These are phyloP conservation scores for Notamacropus eugenii DNA, from an alignment of 2,797 vertebrate genomes.

Conservation along the genomic window DNA sequence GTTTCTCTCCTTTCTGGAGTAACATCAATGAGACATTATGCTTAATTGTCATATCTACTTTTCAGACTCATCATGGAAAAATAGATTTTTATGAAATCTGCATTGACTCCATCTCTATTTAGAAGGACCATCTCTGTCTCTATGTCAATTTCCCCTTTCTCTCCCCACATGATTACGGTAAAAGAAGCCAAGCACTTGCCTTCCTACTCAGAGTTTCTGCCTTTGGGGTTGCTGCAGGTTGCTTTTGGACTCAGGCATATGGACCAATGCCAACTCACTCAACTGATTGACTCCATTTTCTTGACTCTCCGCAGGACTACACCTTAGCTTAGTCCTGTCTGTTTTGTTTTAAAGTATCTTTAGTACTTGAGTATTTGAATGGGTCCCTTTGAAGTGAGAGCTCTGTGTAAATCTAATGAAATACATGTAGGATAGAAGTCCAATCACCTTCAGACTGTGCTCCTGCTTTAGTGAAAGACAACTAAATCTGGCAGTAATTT, in stretches of 20 bases:
- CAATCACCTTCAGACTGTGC: neutral
- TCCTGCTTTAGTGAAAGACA: neutral
- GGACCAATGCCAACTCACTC: neutral
- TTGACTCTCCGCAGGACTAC: neutral
- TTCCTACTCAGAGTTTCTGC: accelerated
- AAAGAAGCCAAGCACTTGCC: neutral
- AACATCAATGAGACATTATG: neutral
- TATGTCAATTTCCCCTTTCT: neutral
- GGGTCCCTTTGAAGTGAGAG: slow-evolving; percentile 53
- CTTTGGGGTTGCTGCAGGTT: accelerated
- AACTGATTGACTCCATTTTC: neutral
- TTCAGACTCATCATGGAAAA: neutral
- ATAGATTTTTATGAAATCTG: neutral
- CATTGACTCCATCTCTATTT: neutral
- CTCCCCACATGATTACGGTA: accelerated
- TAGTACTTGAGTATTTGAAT: neutral
- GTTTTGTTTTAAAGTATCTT: slow-evolving; percentile 34
- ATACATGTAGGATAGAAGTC: neutral
- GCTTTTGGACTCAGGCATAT: neutral
- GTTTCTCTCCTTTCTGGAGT: neutral
- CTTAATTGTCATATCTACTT: neutral
- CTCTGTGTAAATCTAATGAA: slow-evolving; percentile 19
- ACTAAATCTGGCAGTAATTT: neutral
- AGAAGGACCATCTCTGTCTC: neutral
- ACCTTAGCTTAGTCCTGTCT: neutral